phyloP scores from a whole-genome alignment of 2,797 vertebrate genomes.

The Tinamus major region DNA sequence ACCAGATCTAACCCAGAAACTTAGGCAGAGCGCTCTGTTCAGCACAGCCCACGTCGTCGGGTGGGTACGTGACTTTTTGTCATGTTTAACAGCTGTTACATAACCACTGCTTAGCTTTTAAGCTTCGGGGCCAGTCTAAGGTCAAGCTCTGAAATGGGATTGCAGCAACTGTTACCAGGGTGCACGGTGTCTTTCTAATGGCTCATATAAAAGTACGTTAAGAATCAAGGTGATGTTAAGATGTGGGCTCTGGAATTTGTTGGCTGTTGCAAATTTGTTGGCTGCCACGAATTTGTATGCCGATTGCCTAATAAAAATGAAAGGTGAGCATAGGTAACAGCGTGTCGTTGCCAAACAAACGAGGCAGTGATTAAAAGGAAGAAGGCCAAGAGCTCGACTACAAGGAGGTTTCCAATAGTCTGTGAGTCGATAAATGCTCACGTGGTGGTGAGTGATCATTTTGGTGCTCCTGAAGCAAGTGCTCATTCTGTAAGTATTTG shows the following conservation, averaged over 20 bases:
- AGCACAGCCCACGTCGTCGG: fast-evolving
- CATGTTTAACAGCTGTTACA: background rate
- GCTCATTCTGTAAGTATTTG: fast-evolving
- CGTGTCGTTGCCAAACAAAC: background rate
- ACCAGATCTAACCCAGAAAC: fast-evolving
- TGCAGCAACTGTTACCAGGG: background rate
- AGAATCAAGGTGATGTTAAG: background rate
- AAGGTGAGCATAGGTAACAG: background rate
- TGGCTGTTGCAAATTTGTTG: background rate
- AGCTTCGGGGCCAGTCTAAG: background rate
- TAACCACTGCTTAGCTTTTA: background rate
- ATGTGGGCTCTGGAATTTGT: background rate
- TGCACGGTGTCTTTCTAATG: background rate
- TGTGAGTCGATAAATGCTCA: background rate
- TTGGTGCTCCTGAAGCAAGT: background rate
- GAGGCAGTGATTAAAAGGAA: background rate
- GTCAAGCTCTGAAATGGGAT: background rate
- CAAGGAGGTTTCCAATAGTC: background rate
- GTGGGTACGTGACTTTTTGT: background rate
- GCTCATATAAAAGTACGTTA: background rate
- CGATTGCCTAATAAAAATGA: background rate
- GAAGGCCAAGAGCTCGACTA: slow-evolving; percentile 1
- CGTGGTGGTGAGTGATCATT: background rate
- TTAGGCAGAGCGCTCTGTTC: background rate
- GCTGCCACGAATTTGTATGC: background rate